These are phyloP conservation scores for Agapornis canus DNA, from an alignment of 2,797 vertebrate genomes.

Conservation along the genomic window DNA sequence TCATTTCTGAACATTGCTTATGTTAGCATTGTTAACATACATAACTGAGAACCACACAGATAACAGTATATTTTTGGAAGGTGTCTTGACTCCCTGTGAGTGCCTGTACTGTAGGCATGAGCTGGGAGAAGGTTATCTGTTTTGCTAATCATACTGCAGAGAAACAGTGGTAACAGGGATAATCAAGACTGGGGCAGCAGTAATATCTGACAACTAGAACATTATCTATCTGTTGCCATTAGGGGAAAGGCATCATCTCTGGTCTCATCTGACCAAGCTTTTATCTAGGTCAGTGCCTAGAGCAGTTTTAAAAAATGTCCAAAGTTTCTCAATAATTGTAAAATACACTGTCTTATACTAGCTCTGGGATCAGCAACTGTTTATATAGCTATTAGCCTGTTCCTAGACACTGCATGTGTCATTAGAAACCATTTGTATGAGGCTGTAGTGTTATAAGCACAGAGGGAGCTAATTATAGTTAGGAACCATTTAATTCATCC, in stretches of 20 bases:
- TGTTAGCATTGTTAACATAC: not conserved
- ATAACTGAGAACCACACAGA: not conserved
- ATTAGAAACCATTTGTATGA: conserved; percentile 59
- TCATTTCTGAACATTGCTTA: not conserved
- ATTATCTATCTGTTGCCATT: conserved; percentile 1
- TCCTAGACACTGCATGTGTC: conserved; percentile 42
- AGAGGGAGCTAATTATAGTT: conserved; percentile 61
- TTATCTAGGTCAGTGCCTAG: conserved; percentile 23
- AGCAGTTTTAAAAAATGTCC: conserved; percentile 5
- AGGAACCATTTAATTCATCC: conserved; percentile 55
- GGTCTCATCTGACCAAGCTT: conserved; percentile 1
- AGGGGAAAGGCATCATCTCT: not conserved
- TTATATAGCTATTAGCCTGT: conserved; percentile 43
- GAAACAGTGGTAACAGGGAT: not conserved
- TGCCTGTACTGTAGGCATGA: not conserved
- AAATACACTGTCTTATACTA: not conserved
- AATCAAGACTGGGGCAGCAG: not conserved
- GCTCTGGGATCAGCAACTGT: conserved; percentile 25
- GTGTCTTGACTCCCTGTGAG: not conserved
- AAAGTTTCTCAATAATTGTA: not conserved
- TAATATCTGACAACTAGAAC: not conserved
- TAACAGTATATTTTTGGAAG: not conserved
- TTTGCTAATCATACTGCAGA: not conserved
- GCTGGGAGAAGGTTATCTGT: not conserved
- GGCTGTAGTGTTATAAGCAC: conserved; percentile 25